phyloP scores from a whole-genome alignment of 2,113 vertebrate genomes.

The Otolemur garnettii region DNA sequence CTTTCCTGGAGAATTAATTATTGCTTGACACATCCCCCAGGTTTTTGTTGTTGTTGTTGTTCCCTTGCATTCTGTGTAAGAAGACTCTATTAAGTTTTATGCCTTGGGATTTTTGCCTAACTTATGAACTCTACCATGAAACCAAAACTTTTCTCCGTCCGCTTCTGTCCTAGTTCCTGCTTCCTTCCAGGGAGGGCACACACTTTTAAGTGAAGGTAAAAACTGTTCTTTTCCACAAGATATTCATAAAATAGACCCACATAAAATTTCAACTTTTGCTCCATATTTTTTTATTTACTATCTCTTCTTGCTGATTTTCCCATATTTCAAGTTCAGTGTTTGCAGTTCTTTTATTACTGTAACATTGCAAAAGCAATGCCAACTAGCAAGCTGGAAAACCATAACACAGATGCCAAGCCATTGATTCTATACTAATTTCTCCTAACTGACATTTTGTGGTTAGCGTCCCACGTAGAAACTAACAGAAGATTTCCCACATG shows the following conservation, averaged over 20 bases:
- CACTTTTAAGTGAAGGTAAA: neutral
- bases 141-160: constrained; percentile 19
- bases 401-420: neutral
- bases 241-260: constrained; percentile 18
- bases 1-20: constrained; percentile 47
- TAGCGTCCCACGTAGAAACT: constrained; percentile 24
- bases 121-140: constrained; percentile 34
- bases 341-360: constrained; percentile 49
- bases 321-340: constrained; percentile 17
- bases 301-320: constrained; percentile 32
- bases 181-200: neutral
- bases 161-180: neutral
- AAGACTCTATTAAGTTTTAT: constrained; percentile 46
- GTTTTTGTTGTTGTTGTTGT: neutral
- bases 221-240: neutral
- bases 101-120: constrained; percentile 3
- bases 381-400: constrained; percentile 28
- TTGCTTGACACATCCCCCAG: neutral
- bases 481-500: neutral
- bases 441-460: neutral
- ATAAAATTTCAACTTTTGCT: neutral
- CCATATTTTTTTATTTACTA: neutral
- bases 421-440: neutral
- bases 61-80: neutral
- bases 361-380: constrained; percentile 15